These are phyloP conservation scores for Ascidia mentula DNA, from an alignment of 23 tunicate genomes.

Conservation along the genomic window DNA sequence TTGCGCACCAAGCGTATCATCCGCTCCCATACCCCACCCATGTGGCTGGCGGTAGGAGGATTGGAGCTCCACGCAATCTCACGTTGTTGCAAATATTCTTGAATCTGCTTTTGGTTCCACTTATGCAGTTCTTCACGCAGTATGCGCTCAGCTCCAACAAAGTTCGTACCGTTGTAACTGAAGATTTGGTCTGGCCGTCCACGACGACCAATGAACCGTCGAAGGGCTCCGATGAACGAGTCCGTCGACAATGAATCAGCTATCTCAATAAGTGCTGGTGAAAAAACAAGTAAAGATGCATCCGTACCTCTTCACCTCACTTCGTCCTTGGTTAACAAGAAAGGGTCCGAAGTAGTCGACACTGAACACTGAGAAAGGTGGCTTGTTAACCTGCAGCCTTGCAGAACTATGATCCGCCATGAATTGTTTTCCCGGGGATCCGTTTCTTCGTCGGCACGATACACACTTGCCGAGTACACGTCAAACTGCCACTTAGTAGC, in stretches of 20 bases:
- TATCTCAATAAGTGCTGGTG: constrained; percentile 9
- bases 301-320: constrained; percentile 42
- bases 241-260: background rate
- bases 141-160: constrained; percentile 45
- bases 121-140: constrained; percentile 20
- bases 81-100: constrained; percentile 5
- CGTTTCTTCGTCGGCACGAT: constrained; percentile 27
- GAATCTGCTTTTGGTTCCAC: constrained; percentile 11
- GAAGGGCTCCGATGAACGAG: constrained; percentile 40
- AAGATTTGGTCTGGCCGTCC: constrained; percentile 16
- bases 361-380: constrained; percentile 29
- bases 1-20: constrained; percentile 41
- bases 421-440: constrained; percentile 26
- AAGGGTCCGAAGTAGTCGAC: constrained; percentile 45
- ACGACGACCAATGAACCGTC: constrained; percentile 39
- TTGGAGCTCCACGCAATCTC: constrained; percentile 30
- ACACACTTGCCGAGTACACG: constrained; percentile 24
- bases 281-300: constrained; percentile 28
- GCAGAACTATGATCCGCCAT: constrained; percentile 34
- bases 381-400: constrained; percentile 10
- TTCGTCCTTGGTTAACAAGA: constrained; percentile 21
- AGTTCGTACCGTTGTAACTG: constrained; percentile 56
- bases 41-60: constrained; percentile 35
- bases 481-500: constrained; percentile 32
- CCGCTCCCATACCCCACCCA: constrained; percentile 43